phyloP scores from a whole-genome alignment of 2,797 vertebrate species.

The Sternotherus odoratus region DNA sequence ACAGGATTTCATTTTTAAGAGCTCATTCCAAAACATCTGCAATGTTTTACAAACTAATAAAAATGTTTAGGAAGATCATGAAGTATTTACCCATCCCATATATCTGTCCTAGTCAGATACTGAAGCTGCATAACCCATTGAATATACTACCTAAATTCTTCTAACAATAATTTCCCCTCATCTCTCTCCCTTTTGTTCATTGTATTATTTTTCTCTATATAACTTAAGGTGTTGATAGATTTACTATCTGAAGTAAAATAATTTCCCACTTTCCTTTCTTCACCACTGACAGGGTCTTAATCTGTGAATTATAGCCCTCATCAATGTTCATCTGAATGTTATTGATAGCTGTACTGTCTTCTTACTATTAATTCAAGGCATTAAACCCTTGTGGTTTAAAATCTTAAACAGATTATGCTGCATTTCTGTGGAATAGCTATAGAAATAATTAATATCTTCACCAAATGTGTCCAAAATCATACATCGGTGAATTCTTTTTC shows the following conservation, averaged over 20 bases:
- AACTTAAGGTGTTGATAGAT: not conserved
- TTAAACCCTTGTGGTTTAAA: not conserved
- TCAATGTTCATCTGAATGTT: slow-evolving; percentile 7
- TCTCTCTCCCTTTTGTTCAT: not conserved
- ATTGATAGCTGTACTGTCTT: not conserved
- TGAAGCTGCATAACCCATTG: not conserved
- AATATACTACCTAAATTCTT: not conserved
- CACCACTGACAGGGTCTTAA: not conserved
- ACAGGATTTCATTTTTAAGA: not conserved
- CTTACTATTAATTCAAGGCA: not conserved
- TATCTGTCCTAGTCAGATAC: not conserved
- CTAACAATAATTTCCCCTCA: not conserved
- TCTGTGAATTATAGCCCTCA: not conserved
- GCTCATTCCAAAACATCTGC: not conserved
- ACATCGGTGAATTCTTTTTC: not conserved
- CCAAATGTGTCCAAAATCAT: not conserved
- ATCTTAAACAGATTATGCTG: not conserved
- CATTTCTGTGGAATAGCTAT: not conserved
- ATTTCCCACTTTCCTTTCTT: not conserved
- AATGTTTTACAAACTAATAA: not conserved
- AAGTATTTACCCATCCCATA: not conserved
- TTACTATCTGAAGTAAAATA: slow-evolving; percentile 1
- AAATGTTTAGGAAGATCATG: not conserved
- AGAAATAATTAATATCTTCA: not conserved
- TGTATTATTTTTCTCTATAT: not conserved